Percentiles rank a stretch among this genome's conserved stretches.
Conservation (phyloP, 92 coral and sea anemone species). For the Pocillopora meandrina region DNA sequence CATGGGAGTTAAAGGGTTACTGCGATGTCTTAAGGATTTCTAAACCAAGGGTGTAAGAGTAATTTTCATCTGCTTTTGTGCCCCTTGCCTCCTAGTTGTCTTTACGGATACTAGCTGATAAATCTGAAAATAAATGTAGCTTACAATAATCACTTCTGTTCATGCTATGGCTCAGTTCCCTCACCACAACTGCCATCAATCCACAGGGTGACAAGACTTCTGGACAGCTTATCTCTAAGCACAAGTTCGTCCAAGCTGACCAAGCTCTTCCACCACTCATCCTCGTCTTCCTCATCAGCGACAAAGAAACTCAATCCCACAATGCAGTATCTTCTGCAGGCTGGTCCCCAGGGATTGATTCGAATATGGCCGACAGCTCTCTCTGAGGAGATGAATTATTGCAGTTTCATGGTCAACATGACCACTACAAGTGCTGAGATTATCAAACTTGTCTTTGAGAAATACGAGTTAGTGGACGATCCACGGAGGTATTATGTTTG, state of each 20-base stretch:
- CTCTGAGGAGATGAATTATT: constrained; percentile 85
- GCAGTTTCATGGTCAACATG: constrained; percentile 92
- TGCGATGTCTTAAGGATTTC: too few species aligned
- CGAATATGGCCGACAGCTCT: constrained; percentile 92
- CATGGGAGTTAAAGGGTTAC: too few species aligned
- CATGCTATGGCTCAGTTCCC: not conserved
- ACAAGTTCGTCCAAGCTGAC: constrained; percentile 71
- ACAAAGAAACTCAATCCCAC: constrained; percentile 87
- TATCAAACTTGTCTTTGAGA: constrained; percentile 89
- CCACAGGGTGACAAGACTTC: constrained; percentile 70
- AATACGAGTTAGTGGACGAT: constrained; percentile 81
- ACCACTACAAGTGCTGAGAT: constrained; percentile 88
- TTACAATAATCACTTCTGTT: too few species aligned
- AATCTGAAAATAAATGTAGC: too few species aligned
- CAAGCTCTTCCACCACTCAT: constrained; percentile 64
- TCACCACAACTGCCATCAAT: not conserved
- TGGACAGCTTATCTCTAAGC: constrained; percentile 78
- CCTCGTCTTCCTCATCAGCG: constrained; percentile 32
- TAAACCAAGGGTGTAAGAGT: too few species aligned
- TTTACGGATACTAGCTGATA: too few species aligned
- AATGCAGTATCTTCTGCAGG: constrained; percentile 91
- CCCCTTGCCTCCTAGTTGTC: too few species aligned
- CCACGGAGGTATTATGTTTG: constrained; percentile 84
- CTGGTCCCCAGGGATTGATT: constrained; percentile 94
- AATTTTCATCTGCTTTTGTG: too few species aligned